A percentile compares a stretch with the other conserved stretches of the same genome.
Evolutionary conservation across 2,113 vertebrate genomes (phyloP).

Genomic region (Camelus bactrianus): DNA sequence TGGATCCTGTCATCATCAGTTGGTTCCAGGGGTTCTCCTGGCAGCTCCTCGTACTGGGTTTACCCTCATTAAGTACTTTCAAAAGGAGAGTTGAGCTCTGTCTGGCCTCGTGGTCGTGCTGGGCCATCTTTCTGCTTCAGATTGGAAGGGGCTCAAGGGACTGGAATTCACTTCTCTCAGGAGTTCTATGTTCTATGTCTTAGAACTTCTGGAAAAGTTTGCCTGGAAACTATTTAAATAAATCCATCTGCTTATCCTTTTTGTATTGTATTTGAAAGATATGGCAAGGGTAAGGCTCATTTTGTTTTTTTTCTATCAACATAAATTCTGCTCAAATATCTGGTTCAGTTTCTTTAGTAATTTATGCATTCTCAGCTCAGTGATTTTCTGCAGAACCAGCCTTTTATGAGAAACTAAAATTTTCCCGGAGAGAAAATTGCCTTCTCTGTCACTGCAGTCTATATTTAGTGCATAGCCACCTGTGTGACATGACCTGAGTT

Average conservation of each 20-base stretch:
- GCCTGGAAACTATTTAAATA: conserved; percentile 44
- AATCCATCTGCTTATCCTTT: conserved; percentile 55
- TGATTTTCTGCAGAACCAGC: conserved; percentile 76
- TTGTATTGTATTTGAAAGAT: conserved; percentile 70
- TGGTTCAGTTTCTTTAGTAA: conserved; percentile 78
- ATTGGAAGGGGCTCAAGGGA: background rate
- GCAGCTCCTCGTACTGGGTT: background rate
- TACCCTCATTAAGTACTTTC: background rate
- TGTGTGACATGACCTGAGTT: conserved; percentile 71
- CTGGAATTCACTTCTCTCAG: background rate
- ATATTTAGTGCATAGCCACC: conserved; percentile 76
- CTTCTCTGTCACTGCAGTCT: conserved; percentile 73
- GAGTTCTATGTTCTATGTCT: background rate
- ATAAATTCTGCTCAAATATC: conserved; percentile 78
- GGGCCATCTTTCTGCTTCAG: background rate
- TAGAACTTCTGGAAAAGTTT: conserved; percentile 36
- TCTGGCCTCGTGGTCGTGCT: background rate
- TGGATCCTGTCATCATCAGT: background rate
- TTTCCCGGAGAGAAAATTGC: conserved; percentile 78
- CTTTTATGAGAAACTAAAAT: conserved; percentile 80
- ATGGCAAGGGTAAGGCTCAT: conserved; percentile 54
- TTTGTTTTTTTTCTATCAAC: conserved; percentile 73
- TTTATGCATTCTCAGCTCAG: conserved; percentile 80
- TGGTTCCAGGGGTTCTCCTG: background rate
- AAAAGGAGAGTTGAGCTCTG: background rate